These are phyloP conservation scores for Meandrusa payeni DNA, from an alignment of 2,888 invertebrate species.

Conservation along the genomic window DNA sequence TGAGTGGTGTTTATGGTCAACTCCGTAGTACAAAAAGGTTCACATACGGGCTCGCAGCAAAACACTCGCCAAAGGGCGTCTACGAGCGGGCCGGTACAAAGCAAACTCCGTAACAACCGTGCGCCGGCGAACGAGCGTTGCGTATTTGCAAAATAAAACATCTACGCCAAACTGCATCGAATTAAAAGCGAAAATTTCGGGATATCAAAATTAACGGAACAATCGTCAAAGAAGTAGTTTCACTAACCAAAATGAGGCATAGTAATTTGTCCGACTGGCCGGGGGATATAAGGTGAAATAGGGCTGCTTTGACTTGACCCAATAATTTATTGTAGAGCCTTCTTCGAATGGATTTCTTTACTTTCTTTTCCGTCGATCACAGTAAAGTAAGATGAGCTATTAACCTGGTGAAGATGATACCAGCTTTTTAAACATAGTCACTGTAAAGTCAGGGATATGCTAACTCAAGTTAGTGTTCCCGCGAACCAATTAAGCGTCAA, in stretches of 20 bases:
- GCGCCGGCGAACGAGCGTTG: constrained; percentile 10
- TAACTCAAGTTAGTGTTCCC: too few species aligned
- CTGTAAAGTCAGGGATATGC: too few species aligned
- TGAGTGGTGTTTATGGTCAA: constrained; percentile 15
- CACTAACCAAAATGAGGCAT: constrained; percentile 31
- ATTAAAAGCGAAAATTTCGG: constrained; percentile 28
- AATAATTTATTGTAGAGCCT: too few species aligned
- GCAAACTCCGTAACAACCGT: constrained; percentile 9
- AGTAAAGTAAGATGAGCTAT: too few species aligned
- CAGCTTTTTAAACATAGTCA: too few species aligned
- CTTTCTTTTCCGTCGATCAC: too few species aligned
- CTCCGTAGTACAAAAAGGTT: constrained; percentile 8
- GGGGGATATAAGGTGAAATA: constrained; percentile 27
- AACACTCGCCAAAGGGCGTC: constrained; percentile 15
- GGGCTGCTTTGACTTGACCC: constrained; percentile 14
- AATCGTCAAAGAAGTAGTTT: constrained; percentile 33
- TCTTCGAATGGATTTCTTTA: too few species aligned
- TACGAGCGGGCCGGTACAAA: constrained; percentile 6
- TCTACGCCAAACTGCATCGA: constrained; percentile 19
- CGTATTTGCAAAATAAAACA: constrained; percentile 25
- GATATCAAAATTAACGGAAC: constrained; percentile 28
- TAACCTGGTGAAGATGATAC: too few species aligned
- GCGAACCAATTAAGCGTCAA: too few species aligned
- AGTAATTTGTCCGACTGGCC: constrained; percentile 23
- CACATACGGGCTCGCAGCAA: constrained; percentile 21